Evolutionary conservation across 1,140 invertebrate genomes (phyloP), one percentile per base, ranked within the genome.

Genomic region (Thaumetopoea pityocampa): DNA sequence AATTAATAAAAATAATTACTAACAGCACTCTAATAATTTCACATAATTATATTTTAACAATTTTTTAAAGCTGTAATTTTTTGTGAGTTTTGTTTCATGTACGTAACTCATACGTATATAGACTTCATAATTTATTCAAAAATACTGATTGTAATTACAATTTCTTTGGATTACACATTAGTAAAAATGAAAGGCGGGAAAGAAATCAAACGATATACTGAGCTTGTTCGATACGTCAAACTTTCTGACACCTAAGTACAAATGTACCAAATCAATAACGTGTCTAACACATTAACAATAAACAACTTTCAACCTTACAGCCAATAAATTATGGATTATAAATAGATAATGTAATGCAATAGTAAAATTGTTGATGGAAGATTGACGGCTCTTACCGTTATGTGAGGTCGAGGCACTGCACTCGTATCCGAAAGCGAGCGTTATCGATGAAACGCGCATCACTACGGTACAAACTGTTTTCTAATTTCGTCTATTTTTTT

Each of bases 311-410:
- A 52, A 55, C 53, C 41, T 38, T 63, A 45, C 27, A 18, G 22
- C 43, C 18, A 45, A 24, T 7, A 41, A 23, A 28, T 44, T 64
- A 61, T 27, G 52, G 35, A 12, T 42, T 38, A 47, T 26, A 20
- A 28, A 33, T 16, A 35, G 36, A 41, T 41, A 17, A 22, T 41
- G 37, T 30, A 28, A 34, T 41, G 33, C 40, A 55, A 52, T 56
- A 52, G 37, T 54, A 56, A 56, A 40, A 40, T 59, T 35, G 56
- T 61, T 61, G 57, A 67, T 64, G 41, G 24, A 35, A 64, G 66
- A 67, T 60, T 67, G 67, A 70, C 64, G 58, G 47, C 30, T 44
- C 48, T 20, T 55, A 54, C 64, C 67, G 67, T 70, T 70, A 70
- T 26, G 19, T 17, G 42, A 48, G 59, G 59, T 60, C 61, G 50